phyloP scores from a whole-genome alignment of 1,140 invertebrate genomes.

The Drosophila watanabei region DNA sequence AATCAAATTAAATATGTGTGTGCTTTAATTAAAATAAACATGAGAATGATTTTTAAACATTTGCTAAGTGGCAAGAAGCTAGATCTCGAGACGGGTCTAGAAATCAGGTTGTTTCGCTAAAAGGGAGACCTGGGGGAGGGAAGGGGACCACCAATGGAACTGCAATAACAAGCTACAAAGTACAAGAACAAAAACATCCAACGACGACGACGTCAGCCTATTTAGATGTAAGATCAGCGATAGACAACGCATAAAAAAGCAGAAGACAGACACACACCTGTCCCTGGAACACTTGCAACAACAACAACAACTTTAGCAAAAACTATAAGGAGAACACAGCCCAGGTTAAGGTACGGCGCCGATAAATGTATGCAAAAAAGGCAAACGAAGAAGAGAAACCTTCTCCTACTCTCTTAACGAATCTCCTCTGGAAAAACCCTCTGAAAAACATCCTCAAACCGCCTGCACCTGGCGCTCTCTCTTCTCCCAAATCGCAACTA shows the following conservation, averaged over 20 bases:
- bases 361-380: conserved; percentile 63
- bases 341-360: conserved; percentile 23
- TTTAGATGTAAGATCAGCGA: conserved; percentile 78
- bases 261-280: conserved; percentile 60
- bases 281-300: conserved; percentile 30
- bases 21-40: conserved; percentile 79
- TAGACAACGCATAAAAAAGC: conserved; percentile 65
- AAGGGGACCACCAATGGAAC: conserved; percentile 41
- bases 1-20: conserved; percentile 54
- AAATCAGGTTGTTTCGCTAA: conserved; percentile 31
- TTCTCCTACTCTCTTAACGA: conserved; percentile 14
- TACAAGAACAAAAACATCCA: conserved; percentile 1
- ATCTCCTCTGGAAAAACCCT: conserved; percentile 8
- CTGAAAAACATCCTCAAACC: conserved; percentile 14
- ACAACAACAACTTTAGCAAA: conserved; percentile 16
- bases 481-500: conserved; percentile 13
- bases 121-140: neutral
- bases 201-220: conserved; percentile 53
- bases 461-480: neutral
- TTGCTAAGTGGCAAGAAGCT: conserved; percentile 41
- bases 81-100: conserved; percentile 25
- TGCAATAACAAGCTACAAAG: conserved; percentile 52
- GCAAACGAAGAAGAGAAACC: conserved; percentile 24
- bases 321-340: conserved; percentile 21
- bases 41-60: conserved; percentile 73